Conservation (phyloP, 2,797 vertebrate genomes). For the Brachyrhaphis roseni region DNA sequence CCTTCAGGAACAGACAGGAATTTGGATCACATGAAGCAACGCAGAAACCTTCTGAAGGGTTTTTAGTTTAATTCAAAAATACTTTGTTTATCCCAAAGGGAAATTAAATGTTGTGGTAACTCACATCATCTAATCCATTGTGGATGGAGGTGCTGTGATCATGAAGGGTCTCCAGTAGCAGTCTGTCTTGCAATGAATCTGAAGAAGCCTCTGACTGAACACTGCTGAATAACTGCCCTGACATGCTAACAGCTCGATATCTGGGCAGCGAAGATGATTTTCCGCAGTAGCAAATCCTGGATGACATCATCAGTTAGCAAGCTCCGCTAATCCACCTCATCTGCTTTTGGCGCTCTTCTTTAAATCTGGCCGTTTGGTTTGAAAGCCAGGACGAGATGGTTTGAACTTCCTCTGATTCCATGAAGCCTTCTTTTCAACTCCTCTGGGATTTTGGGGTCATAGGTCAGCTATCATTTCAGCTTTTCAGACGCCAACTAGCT, state of each 20-base stretch:
- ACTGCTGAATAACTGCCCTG: background rate
- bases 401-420: background rate
- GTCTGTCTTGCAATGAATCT: background rate
- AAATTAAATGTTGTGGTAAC: background rate
- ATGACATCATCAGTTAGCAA: background rate
- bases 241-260: background rate
- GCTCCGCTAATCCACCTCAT: background rate
- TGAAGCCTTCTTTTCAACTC: too few species aligned
- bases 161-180: background rate
- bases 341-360: background rate
- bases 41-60: background rate
- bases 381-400: background rate
- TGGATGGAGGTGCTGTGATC: background rate
- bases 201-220: background rate
- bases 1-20: background rate
- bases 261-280: background rate
- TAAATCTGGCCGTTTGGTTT: background rate
- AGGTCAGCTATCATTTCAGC: too few species aligned
- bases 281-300: background rate
- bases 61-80: background rate
- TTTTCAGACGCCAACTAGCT: too few species aligned
- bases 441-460: too few species aligned
- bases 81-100: background rate
- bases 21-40: background rate
- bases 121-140: background rate